Percentiles rank a stretch among this genome's conserved stretches.
phyloP scores from a whole-genome alignment of 2,113 vertebrate species.

The Sinosuthora webbiana region DNA sequence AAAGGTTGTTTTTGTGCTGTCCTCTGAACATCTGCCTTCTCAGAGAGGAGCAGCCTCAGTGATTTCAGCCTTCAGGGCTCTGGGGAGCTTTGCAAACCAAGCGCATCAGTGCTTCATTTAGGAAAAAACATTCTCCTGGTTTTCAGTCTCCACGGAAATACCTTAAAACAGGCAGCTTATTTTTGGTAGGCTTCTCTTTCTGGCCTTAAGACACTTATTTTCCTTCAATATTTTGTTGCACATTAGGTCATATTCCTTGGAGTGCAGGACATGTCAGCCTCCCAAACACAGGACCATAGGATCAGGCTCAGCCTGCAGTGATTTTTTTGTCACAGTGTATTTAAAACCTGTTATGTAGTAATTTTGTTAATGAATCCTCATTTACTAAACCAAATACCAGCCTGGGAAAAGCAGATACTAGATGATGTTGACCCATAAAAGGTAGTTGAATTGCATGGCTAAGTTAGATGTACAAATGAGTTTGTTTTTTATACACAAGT shows the following conservation, averaged over 20 bases:
- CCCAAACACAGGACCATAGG: not conserved
- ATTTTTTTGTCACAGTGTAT: not conserved
- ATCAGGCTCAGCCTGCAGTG: not conserved
- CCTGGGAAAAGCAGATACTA: not conserved
- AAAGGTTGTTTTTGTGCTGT: slow-evolving; percentile 23
- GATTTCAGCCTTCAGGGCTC: slow-evolving; percentile 61
- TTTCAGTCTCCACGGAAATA: slow-evolving; percentile 51
- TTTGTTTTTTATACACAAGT: not conserved
- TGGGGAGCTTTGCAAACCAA: slow-evolving; percentile 68
- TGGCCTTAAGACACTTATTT: slow-evolving; percentile 55
- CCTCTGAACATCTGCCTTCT: slow-evolving; percentile 67
- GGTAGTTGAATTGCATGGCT: not conserved
- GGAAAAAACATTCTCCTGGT: slow-evolving; percentile 57
- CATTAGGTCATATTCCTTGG: slow-evolving; percentile 46
- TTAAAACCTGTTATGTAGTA: not conserved
- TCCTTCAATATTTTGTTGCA: slow-evolving; percentile 65
- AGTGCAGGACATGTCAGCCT: slow-evolving; percentile 11
- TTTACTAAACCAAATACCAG: not conserved
- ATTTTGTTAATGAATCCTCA: not conserved
- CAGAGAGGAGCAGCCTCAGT: slow-evolving; percentile 40
- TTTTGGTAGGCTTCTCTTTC: slow-evolving; percentile 12
- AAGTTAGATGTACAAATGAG: not conserved
- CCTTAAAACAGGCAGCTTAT: slow-evolving; percentile 58
- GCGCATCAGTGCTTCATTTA: slow-evolving; percentile 61
- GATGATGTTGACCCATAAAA: not conserved